These are phyloP conservation scores for Asbolus verrucosus DNA, from an alignment of 1,140 invertebrate species.

Conservation along the genomic window DNA sequence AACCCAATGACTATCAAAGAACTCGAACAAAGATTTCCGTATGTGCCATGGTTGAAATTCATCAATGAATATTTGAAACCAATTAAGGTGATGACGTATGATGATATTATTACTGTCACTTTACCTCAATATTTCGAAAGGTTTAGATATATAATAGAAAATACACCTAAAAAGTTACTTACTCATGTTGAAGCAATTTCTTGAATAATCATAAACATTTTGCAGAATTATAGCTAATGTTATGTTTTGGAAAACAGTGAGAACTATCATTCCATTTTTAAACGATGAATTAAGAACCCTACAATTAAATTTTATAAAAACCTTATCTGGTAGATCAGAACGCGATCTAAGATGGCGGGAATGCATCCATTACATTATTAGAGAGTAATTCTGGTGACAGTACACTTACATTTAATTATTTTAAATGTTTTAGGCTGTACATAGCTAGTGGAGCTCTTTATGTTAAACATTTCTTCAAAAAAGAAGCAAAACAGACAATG, in stretches of 20 bases:
- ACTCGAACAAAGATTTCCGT: slow-evolving; percentile 66
- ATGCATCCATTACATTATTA: slow-evolving; percentile 10
- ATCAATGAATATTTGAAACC: slow-evolving; percentile 67
- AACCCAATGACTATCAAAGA: slow-evolving; percentile 74
- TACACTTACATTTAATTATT: no score
- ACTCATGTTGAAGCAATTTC: neutral
- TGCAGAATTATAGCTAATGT: slow-evolving; percentile 38
- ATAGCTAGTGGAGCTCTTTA: slow-evolving; percentile 52
- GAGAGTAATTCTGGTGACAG: no score
- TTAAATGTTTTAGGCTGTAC: slow-evolving; percentile 32
- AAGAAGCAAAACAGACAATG: slow-evolving; percentile 66
- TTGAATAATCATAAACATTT: neutral
- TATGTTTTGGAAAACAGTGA: slow-evolving; percentile 17
- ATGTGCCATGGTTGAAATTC: slow-evolving; percentile 70
- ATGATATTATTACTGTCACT: slow-evolving; percentile 67
- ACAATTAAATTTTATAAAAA: neutral
- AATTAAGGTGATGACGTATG: slow-evolving; percentile 56
- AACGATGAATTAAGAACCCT: slow-evolving; percentile 2
- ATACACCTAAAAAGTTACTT: neutral
- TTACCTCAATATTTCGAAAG: slow-evolving; percentile 70
- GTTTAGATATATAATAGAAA: slow-evolving; percentile 63
- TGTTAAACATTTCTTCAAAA: slow-evolving; percentile 67
- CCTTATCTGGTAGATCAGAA: neutral
- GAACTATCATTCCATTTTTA: neutral
- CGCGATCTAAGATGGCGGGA: slow-evolving; percentile 16